A percentile compares a stretch with the other conserved stretches of the same genome.
These are phyloP conservation scores for Anniella stebbinsi DNA, from an alignment of 2,797 vertebrate genomes.

Conservation along the genomic window DNA sequence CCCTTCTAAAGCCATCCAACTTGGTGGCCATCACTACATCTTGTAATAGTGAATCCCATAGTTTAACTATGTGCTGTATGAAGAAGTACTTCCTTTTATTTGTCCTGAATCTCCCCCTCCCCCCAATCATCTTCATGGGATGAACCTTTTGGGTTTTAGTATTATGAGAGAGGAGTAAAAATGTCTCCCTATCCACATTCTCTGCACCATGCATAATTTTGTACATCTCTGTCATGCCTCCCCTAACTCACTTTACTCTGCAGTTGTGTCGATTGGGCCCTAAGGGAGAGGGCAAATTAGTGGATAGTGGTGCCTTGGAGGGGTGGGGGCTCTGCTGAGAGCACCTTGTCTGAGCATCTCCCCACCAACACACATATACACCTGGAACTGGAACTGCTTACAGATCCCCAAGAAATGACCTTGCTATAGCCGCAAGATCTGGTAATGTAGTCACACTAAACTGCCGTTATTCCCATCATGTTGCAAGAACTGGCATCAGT, in stretches of 20 bases:
- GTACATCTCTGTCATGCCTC: no score
- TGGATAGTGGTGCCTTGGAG: not conserved
- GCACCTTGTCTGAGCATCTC: not conserved
- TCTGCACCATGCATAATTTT: no score
- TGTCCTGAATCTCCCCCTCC: no score
- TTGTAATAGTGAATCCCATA: no score
- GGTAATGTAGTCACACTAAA: not conserved
- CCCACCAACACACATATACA: not conserved
- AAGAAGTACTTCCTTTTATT: no score
- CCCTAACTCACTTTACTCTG: not conserved
- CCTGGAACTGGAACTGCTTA: not conserved
- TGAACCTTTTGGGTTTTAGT: no score
- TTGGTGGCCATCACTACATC: no score
- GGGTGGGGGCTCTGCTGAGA: not conserved
- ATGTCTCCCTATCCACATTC: no score
- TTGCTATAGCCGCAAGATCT: slow-evolving; percentile 28
- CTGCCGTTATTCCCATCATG: not conserved
- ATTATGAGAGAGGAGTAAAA: no score
- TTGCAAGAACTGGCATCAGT: not conserved
- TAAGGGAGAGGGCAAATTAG: not conserved
- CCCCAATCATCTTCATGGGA: no score
- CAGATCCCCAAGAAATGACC: slow-evolving; percentile 28
- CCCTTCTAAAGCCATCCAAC: no score
- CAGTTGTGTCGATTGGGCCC: not conserved
- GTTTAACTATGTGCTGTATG: no score